Base-by-base conservation (phyloP, 2,797 vertebrate species). In the Myotis vivesi region DNA sequence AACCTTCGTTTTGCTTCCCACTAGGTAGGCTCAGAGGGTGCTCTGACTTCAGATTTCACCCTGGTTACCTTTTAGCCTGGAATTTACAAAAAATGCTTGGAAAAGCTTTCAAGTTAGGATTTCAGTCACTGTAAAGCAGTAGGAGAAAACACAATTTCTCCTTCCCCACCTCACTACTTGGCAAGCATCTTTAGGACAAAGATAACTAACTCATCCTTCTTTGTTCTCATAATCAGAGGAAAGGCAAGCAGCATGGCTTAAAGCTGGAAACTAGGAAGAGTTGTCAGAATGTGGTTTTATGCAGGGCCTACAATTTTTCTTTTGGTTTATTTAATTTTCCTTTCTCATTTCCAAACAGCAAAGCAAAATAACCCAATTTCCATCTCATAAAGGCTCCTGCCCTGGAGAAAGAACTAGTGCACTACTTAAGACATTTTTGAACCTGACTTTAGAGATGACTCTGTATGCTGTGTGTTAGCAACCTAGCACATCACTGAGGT, bases 301-400 rank as follows among this genome's bases (percentile, higher is more conserved):
- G 17, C 82, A 93, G 51, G 77, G 19, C 28, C 89, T 95, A 46
- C 51, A 81, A 10, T 93, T 91, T 89, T 84, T 77, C 84, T 88
- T 94, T 94, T 76, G 64, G 19, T 91, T 93, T 87, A 75, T 68
- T 93, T 72, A 93, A 17, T 91, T 95, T 94, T 81, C 79, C 68
- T 81, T 82, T 87, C 62, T 94, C 33, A 79, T 91, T 94, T 85
- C 76, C 57, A 69, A 92, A 91, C 9, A 64, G 36, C 59, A 92
- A 88, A 64, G n/a, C 59, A 93, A 88, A 96, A 93, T 82, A 87
- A 96, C 36, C 38, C 30, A 82, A 7, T 89, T 95, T 94, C 62
- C 51, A 66, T 83, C 49, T 75, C 66, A 28, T 28, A 85, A 77
- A 81, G n/a, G 3, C 41, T 75, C 30, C 33, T 75, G 44, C 76